These are phyloP conservation scores for Agrypnia vestita DNA, from an alignment of 1,140 invertebrate genomes.

Conservation along the genomic window DNA sequence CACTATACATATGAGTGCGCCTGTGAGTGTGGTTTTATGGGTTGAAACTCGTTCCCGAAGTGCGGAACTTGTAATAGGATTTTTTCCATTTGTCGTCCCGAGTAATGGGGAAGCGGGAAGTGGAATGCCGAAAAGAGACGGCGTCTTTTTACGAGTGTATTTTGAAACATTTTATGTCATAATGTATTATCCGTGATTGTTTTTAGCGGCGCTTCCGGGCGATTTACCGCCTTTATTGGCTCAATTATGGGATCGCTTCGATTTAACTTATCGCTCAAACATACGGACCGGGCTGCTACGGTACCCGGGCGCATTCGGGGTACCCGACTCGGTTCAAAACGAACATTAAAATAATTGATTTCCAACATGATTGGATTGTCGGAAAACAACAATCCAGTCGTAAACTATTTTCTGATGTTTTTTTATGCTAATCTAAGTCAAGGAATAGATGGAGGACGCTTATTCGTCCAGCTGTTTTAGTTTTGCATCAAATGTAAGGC, in stretches of 20 bases:
- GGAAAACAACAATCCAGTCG: too few relatives aligned
- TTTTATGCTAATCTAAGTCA: too few relatives aligned
- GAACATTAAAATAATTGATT: constrained; percentile 4
- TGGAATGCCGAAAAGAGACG: constrained; percentile 32
- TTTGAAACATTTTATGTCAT: constrained; percentile 55
- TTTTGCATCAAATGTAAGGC: too few relatives aligned
- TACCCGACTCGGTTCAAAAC: neutral
- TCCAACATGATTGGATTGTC: neutral
- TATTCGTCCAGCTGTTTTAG: too few relatives aligned
- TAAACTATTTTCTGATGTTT: too few relatives aligned
- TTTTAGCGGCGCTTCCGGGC: constrained; percentile 52
- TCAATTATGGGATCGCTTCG: constrained; percentile 46
- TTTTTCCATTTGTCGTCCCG: constrained; percentile 56
- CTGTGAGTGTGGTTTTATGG: constrained; percentile 56
- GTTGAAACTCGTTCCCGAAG: constrained; percentile 57
- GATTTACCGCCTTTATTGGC: constrained; percentile 50
- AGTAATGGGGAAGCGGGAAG: constrained; percentile 16
- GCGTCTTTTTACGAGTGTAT: constrained; percentile 48
- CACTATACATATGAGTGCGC: neutral
- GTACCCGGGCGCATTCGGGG: neutral
- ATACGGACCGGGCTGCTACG: constrained; percentile 9
- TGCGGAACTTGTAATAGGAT: constrained; percentile 61
- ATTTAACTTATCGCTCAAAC: constrained; percentile 38
- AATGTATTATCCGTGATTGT: constrained; percentile 55
- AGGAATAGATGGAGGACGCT: too few relatives aligned